Evolutionary conservation across 2,797 vertebrate genomes (phyloP).

Genomic region (Poeciliopsis presidionis): DNA sequence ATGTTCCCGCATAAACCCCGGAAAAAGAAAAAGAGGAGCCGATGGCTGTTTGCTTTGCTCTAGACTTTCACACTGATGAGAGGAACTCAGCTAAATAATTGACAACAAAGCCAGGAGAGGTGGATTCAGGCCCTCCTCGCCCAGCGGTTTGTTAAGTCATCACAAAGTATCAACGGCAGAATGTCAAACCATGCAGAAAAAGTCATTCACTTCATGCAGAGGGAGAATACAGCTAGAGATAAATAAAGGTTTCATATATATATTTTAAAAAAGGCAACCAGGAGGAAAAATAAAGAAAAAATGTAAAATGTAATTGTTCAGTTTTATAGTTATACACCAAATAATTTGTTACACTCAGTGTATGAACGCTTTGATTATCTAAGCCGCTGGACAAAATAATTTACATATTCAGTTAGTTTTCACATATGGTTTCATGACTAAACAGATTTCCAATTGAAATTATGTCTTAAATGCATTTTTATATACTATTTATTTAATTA

Average conservation of each 20-base stretch:
- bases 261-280: no score
- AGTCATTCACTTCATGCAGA: conserved; percentile 15
- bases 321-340: neutral
- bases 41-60: conserved; percentile 78
- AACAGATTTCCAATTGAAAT: neutral
- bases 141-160: conserved; percentile 76
- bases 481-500: neutral
- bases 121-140: conserved; percentile 71
- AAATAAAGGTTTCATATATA: neutral
- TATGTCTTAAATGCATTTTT: neutral
- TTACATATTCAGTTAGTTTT: neutral
- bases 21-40: conserved; percentile 72
- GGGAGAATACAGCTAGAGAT: conserved; percentile 12
- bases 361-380: neutral
- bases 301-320: neutral
- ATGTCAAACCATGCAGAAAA: conserved; percentile 65
- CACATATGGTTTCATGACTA: neutral
- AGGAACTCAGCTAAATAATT: conserved; percentile 81
- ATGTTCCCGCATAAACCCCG: conserved; percentile 68
- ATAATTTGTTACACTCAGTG: neutral
- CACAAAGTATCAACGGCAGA: conserved; percentile 72
- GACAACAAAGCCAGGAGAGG: conserved; percentile 74
- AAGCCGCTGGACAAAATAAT: neutral
- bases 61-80: conserved; percentile 78
- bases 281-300: neutral